Evolutionary conservation across 2,888 invertebrate genomes (phyloP), one percentile per base, ranked within the genome.

Genomic region (Cephonodes hylas): DNA sequence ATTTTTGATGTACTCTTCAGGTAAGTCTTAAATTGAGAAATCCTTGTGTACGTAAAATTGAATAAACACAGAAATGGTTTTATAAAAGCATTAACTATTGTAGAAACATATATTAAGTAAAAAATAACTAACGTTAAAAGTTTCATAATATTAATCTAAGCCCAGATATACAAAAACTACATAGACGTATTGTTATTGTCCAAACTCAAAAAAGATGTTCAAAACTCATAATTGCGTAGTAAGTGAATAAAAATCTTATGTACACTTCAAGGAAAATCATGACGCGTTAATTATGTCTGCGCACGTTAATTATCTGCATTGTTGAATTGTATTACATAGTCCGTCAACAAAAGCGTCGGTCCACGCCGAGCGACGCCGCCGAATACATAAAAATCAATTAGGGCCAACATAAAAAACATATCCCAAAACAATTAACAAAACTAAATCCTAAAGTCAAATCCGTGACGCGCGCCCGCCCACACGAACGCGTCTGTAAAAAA

Each of bases 381-480:
- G 53, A 53, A 53, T 62, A 74, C 66, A 71, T 73, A 75, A 77
- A 76, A 82, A 83, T 78, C 76, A 81, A 83, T 83, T 80, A 82
- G 71, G 66, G 64, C 64, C 63, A 72, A 73, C 74, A 76, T 75
- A 79, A 81, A n/a, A 84, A 79, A 79, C 66, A 76, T 76, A 81
- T 81, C 80, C 83, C 75, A 82, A 89, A 87, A 88, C 86, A 88
- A 89, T 88, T 84, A 88, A 87, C 80, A 80, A 85, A 85, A 84
- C 79, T 83, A 84, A 85, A 88, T 85, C 81, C 66, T 80, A 72
- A 77, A 79, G 78, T 82, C 79, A 80, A 87, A 85, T 86, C 85
- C 82, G 77, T 82, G 87, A 88, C 86, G 84, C 79, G 81, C 83
- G 89, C 87, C 90, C 91, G 91, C 91, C 91, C 89, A 91, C 89